A percentile compares a stretch with the other conserved stretches of the same genome.
Conservation (phyloP, 2,797 vertebrate genomes). For the Discoglossus pictus region DNA sequence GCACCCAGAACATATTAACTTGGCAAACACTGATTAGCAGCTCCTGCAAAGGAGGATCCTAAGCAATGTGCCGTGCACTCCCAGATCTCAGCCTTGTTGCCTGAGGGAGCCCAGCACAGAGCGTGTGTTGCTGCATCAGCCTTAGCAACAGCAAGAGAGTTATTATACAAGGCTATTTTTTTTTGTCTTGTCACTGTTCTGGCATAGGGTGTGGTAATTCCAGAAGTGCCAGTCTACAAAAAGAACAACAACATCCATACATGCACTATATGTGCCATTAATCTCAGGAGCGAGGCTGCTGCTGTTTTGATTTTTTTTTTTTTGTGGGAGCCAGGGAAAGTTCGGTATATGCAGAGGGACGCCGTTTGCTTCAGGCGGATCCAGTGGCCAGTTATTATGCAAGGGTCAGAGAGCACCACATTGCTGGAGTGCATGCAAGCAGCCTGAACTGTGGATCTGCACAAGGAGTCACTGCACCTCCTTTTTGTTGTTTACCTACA, state of each 20-base stretch:
- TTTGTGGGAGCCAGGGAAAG: slow-evolving; percentile 57
- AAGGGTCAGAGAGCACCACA: slow-evolving; percentile 56
- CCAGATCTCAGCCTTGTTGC: slow-evolving; percentile 51
- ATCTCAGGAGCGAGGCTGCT: slow-evolving; percentile 57
- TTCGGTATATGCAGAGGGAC: slow-evolving; percentile 66
- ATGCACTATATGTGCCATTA: slow-evolving; percentile 62
- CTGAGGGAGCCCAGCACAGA: slow-evolving; percentile 55
- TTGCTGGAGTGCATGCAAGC: slow-evolving; percentile 49
- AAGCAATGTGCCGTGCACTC: slow-evolving; percentile 35
- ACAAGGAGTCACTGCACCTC: slow-evolving; percentile 37
- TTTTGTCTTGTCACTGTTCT: slow-evolving; percentile 50
- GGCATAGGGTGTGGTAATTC: slow-evolving; percentile 53
- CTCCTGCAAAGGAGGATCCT: slow-evolving; percentile 59
- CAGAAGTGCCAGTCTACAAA: slow-evolving; percentile 54
- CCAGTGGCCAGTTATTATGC: slow-evolving; percentile 63
- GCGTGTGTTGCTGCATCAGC: slow-evolving; percentile 59
- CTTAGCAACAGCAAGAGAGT: slow-evolving; percentile 54
- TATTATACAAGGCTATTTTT: slow-evolving; percentile 24
- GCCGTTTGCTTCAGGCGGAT: slow-evolving; percentile 57
- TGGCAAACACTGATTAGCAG: slow-evolving; percentile 62
- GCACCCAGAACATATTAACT: slow-evolving; percentile 60
- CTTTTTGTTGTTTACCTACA: not conserved
- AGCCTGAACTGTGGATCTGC: slow-evolving; percentile 53
- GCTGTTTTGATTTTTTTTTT: too few species aligned
- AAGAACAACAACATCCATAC: slow-evolving; percentile 46